A percentile compares a stretch with the other conserved stretches of the same genome.
These are phyloP conservation scores for Genyomyrus donnyi DNA, from an alignment of 2,113 vertebrate species.

Conservation along the genomic window DNA sequence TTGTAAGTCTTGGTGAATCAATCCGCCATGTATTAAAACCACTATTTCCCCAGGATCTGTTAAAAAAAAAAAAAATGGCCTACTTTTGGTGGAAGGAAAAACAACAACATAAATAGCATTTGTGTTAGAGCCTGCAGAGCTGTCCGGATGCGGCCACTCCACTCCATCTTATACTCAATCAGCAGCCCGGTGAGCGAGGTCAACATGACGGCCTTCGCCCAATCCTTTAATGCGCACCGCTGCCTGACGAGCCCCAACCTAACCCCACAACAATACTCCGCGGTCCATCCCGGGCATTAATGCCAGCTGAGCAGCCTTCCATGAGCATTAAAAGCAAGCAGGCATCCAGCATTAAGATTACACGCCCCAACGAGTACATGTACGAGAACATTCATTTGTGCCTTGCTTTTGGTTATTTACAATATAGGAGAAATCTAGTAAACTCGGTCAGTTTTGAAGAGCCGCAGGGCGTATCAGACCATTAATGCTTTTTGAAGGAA, in stretches of 20 bases:
- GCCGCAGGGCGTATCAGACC: background rate
- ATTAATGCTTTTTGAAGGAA: background rate
- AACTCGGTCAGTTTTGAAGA: background rate
- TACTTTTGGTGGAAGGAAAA: constrained; percentile 37
- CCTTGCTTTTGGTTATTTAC: background rate
- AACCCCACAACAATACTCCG: background rate
- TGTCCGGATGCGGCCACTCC: constrained; percentile 44
- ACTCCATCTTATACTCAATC: constrained; percentile 46
- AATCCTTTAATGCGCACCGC: constrained; percentile 25
- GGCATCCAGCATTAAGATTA: background rate
- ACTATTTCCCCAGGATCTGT: constrained; percentile 37
- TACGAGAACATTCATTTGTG: background rate
- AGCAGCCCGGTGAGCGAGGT: constrained; percentile 40
- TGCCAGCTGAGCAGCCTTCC: background rate
- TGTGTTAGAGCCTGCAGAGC: constrained; percentile 43
- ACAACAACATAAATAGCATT: constrained; percentile 40
- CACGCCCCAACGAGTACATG: background rate
- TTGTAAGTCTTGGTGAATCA: constrained; percentile 19
- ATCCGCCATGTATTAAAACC: constrained; percentile 20
- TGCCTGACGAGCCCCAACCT: background rate
- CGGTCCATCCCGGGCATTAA: background rate
- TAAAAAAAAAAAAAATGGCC: constrained; percentile 24
- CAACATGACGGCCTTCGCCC: constrained; percentile 47
- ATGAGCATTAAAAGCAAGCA: background rate
- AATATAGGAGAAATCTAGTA: background rate